Evolutionary conservation across 2,888 invertebrate species (phyloP).

Genomic region (Cerastis rubricosa): DNA sequence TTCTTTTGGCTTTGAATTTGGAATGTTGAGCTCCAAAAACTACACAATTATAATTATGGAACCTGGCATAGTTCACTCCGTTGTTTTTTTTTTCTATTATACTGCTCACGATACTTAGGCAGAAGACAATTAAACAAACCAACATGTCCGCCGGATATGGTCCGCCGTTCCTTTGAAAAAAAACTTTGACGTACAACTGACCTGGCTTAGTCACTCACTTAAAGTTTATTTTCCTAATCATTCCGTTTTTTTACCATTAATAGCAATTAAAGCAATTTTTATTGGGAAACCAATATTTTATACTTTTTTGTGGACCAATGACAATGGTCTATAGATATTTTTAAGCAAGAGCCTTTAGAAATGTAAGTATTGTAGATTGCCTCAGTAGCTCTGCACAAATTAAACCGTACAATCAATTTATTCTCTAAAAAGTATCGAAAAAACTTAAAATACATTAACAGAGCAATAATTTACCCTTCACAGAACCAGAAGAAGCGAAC

Average conservation of each 20-base stretch:
- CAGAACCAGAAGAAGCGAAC: constrained; percentile 84
- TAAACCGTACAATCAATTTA: background rate
- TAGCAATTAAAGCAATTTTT: background rate
- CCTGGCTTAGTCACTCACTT: background rate
- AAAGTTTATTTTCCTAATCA: background rate
- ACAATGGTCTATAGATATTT: no score
- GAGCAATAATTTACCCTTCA: background rate
- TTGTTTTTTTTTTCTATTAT: background rate
- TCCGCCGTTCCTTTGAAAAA: background rate
- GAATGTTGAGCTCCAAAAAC: background rate
- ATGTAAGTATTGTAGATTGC: background rate
- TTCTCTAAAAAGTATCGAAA: background rate
- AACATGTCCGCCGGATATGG: background rate
- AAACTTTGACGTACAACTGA: background rate
- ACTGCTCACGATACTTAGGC: accelerated
- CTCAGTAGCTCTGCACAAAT: background rate
- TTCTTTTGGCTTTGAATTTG: background rate
- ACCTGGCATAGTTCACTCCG: background rate
- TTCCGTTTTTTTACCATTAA: background rate
- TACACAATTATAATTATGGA: background rate
- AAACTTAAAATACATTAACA: background rate
- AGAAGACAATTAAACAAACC: background rate
- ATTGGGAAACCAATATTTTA: background rate
- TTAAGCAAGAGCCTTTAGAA: background rate
- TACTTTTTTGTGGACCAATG: no score